Evolutionary conservation across 2,888 invertebrate genomes (phyloP).

Genomic region (Tromatobia lineatoria): DNA sequence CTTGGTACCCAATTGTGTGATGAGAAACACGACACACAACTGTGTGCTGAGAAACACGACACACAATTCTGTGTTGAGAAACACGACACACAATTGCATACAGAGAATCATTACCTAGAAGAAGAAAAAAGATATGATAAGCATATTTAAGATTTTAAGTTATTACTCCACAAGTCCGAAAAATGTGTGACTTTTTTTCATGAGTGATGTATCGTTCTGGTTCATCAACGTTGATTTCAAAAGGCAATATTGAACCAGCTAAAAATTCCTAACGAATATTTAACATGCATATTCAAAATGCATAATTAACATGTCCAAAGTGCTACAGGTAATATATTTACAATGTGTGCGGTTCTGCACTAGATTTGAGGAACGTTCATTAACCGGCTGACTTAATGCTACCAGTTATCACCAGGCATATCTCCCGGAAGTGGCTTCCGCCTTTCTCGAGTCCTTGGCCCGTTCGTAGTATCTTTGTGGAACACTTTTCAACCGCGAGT

Average conservation of each 20-base stretch:
- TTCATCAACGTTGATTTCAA: background rate
- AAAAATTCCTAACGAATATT: background rate
- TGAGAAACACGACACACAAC: no score
- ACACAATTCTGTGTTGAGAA: no score
- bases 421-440: conserved; percentile 64
- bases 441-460: conserved; percentile 52
- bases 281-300: conserved; percentile 18
- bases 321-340: background rate
- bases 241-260: background rate
- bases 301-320: no score
- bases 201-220: background rate
- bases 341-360: background rate
- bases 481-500: conserved; percentile 34
- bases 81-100: no score
- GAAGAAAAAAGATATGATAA: background rate
- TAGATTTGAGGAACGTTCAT: conserved; percentile 13
- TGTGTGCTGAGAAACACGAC: no score
- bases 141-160: no score
- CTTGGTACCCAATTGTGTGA: no score
- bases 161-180: background rate
- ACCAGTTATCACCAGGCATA: conserved; percentile 16
- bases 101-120: no score
- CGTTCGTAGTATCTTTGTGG: conserved; percentile 28
- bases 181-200: no score
- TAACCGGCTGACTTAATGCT: conserved; percentile 6